Percentiles rank a stretch among this genome's conserved stretches.
These are phyloP conservation scores for Coptotermes formosanus DNA, from an alignment of 1,140 invertebrate genomes.

Conservation along the genomic window DNA sequence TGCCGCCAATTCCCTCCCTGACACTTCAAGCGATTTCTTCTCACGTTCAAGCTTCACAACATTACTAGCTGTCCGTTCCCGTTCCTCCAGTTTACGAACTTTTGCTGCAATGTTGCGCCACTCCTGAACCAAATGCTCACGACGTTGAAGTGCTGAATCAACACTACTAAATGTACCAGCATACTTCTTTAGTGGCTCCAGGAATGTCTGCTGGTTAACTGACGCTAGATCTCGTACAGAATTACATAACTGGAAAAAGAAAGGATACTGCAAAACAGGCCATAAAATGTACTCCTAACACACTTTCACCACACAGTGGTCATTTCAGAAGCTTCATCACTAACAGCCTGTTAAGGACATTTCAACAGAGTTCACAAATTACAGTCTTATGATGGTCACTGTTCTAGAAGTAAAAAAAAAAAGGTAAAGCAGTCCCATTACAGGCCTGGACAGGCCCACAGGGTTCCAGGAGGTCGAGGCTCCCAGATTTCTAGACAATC, in stretches of 20 bases:
- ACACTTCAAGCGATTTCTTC: constrained; percentile 41
- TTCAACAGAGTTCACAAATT: too few relatives aligned
- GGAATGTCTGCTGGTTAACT: constrained; percentile 44
- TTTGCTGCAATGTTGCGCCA: constrained; percentile 44
- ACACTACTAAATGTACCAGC: constrained; percentile 45
- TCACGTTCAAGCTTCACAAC: constrained; percentile 48
- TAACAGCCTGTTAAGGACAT: too few relatives aligned
- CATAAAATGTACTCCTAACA: too few relatives aligned
- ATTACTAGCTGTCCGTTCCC: constrained; percentile 47
- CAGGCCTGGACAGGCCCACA: too few relatives aligned
- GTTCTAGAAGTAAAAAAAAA: too few relatives aligned
- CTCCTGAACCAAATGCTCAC: constrained; percentile 46
- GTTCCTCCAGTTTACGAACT: constrained; percentile 48
- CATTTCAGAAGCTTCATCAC: too few relatives aligned
- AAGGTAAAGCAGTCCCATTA: too few relatives aligned
- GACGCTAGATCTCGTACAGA: constrained; percentile 35
- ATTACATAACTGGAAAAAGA: background rate
- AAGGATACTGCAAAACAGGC: too few relatives aligned
- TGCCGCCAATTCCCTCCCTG: constrained; percentile 45
- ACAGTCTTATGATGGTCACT: too few relatives aligned
- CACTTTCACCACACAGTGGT: too few relatives aligned
- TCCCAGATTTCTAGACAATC: too few relatives aligned
- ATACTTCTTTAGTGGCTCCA: constrained; percentile 50
- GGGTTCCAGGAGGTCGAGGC: too few relatives aligned
- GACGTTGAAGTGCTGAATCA: constrained; percentile 43